phyloP scores from a whole-genome alignment of 1,140 invertebrate genomes.

The Drosophila fuyamai region DNA sequence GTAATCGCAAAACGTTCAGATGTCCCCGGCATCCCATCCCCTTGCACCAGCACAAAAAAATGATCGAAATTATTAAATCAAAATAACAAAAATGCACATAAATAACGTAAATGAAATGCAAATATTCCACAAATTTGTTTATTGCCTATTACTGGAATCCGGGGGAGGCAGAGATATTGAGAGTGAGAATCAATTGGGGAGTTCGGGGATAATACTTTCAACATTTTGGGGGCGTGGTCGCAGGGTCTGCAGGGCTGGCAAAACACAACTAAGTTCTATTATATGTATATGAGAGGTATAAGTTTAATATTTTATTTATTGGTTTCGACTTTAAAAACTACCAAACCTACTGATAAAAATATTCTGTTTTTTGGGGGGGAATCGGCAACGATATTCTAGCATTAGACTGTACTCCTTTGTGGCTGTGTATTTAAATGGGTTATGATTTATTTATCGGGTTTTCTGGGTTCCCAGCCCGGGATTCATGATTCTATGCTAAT shows the following conservation, averaged over 20 bases:
- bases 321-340: conserved; percentile 61
- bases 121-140: conserved; percentile 67
- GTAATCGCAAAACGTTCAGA: conserved; percentile 33
- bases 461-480: conserved; percentile 6
- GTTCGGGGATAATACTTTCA: conserved; percentile 57
- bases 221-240: conserved; percentile 50
- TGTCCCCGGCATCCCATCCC: conserved; percentile 8
- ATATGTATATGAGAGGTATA: conserved; percentile 26
- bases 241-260: conserved; percentile 56
- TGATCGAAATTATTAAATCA: conserved; percentile 60
- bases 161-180: conserved; percentile 10
- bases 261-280: conserved; percentile 73
- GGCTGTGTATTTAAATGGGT: conserved; percentile 39
- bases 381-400: conserved; percentile 53
- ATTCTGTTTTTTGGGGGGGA: conserved; percentile 31
- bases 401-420: conserved; percentile 23
- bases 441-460: conserved; percentile 27
- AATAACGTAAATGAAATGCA: conserved; percentile 72
- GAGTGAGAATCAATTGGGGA: conserved; percentile 41
- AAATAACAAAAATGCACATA: conserved; percentile 63
- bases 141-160: conserved; percentile 65
- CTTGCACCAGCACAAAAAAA: conserved; percentile 42
- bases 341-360: conserved; percentile 67
- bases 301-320: conserved; percentile 51
- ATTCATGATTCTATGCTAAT: conserved; percentile 34